phyloP scores from a whole-genome alignment of 2,113 vertebrate species.

The Syngnathus floridae region DNA sequence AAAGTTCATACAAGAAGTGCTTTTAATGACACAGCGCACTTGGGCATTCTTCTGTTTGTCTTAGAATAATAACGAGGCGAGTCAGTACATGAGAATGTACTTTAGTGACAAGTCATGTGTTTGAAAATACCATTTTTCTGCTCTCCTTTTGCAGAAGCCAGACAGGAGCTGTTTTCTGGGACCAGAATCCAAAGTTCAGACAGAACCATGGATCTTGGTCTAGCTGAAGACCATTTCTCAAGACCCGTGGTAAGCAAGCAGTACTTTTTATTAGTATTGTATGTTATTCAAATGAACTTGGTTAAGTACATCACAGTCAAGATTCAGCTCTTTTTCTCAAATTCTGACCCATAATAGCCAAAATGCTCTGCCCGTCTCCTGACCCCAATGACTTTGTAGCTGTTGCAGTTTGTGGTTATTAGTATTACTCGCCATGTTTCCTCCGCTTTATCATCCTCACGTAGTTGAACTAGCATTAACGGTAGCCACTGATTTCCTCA shows the following conservation, averaged over 20 bases:
- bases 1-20: constrained; percentile 27
- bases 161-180: constrained; percentile 63
- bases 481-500: neutral
- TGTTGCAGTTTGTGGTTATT: neutral
- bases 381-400: neutral
- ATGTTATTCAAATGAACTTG: neutral
- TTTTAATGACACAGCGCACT: constrained; percentile 4
- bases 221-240: constrained; percentile 94
- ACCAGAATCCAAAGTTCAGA: constrained; percentile 68
- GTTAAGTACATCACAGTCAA: neutral
- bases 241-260: constrained; percentile 83
- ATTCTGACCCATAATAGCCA: neutral
- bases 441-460: neutral
- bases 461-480: neutral
- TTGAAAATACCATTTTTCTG: constrained; percentile 3
- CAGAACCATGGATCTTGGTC: constrained; percentile 81
- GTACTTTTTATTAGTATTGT: neutral
- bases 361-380: neutral
- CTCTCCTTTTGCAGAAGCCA: constrained; percentile 62
- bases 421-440: neutral
- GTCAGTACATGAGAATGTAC: neutral
- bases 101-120: constrained; percentile 23
- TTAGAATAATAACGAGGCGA: neutral
- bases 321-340: neutral
- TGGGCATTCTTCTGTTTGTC: neutral